Conservation (phyloP, 2,888 invertebrate genomes). For the Thelaira solivaga region DNA sequence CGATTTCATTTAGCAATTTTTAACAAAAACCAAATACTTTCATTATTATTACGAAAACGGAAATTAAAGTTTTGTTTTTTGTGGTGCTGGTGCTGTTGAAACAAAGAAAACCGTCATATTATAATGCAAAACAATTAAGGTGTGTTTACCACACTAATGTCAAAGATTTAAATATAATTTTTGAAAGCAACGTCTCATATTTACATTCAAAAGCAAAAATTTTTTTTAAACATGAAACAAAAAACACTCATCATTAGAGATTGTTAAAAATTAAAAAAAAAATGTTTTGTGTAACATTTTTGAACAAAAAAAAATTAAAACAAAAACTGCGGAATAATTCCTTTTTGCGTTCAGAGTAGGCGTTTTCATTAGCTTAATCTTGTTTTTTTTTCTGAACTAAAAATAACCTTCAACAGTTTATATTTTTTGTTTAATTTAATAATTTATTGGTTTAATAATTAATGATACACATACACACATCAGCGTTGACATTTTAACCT, state of each 20-base stretch:
- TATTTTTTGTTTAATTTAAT: slow-evolving; percentile 30
- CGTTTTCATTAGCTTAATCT: slow-evolving; percentile 45
- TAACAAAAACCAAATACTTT: slow-evolving; percentile 15
- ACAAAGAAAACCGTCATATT: not conserved
- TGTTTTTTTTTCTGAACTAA: slow-evolving; percentile 30
- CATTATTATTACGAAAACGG: slow-evolving; percentile 33
- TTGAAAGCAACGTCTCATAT: slow-evolving; percentile 18
- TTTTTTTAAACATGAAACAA: not conserved
- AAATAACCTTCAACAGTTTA: slow-evolving; percentile 43
- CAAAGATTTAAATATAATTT: slow-evolving; percentile 50
- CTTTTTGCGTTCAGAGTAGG: slow-evolving; percentile 20
- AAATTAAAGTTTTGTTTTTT: not conserved
- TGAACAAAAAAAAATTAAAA: not conserved
- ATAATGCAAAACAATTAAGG: slow-evolving; percentile 39
- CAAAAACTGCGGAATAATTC: not conserved
- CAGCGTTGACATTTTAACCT: no score
- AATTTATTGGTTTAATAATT: not conserved
- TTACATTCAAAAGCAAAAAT: slow-evolving; percentile 39
- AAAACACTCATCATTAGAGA: slow-evolving; percentile 12
- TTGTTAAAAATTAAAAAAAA: not conserved
- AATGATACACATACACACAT: no score
- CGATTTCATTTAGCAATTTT: not conserved
- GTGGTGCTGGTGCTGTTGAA: not conserved
- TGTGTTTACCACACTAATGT: slow-evolving; percentile 53
- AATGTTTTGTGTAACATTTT: not conserved